A percentile compares a stretch with the other conserved stretches of the same genome.
phyloP scores from a whole-genome alignment of 2,888 invertebrate species.

The Unio pictorum region DNA sequence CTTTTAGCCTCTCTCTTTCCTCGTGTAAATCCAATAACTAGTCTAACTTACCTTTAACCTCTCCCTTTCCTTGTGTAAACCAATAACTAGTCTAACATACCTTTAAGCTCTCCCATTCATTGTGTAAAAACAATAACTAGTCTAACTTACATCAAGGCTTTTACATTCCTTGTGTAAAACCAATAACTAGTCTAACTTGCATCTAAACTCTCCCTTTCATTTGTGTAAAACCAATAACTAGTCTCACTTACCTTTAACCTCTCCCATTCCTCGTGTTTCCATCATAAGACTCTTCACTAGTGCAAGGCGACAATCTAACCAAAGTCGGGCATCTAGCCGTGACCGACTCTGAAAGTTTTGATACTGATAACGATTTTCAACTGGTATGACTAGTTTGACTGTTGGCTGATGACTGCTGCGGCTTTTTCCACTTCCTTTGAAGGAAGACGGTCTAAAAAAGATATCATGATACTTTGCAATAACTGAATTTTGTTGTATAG shows the following conservation, averaged over 20 bases:
- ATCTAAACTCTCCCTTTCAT: neutral
- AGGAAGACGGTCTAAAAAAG: constrained; percentile 53
- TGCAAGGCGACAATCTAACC: constrained; percentile 63
- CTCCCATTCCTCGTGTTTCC: constrained; percentile 67
- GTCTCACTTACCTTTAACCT: constrained; percentile 62
- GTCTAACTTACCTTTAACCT: too few species aligned
- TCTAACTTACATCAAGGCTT: too few species aligned
- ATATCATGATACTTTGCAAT: too few species aligned
- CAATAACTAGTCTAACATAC: too few species aligned
- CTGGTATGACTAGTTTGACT: constrained; percentile 54
- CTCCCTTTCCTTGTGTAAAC: too few species aligned
- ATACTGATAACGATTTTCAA: constrained; percentile 63
- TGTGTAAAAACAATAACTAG: too few species aligned
- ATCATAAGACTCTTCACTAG: constrained; percentile 61
- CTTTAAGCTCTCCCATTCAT: too few species aligned
- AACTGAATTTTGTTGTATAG: too few species aligned
- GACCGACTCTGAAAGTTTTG: constrained; percentile 68
- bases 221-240: neutral
- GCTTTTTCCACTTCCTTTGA: constrained; percentile 42
- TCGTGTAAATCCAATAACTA: too few species aligned
- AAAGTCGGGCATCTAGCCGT: constrained; percentile 65
- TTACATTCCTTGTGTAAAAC: too few species aligned
- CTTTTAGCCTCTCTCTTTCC: too few species aligned
- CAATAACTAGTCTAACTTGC: neutral
- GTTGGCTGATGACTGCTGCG: constrained; percentile 21